Base-by-base conservation (phyloP, 2,797 vertebrate species). In the Loriculus beryllinus region DNA sequence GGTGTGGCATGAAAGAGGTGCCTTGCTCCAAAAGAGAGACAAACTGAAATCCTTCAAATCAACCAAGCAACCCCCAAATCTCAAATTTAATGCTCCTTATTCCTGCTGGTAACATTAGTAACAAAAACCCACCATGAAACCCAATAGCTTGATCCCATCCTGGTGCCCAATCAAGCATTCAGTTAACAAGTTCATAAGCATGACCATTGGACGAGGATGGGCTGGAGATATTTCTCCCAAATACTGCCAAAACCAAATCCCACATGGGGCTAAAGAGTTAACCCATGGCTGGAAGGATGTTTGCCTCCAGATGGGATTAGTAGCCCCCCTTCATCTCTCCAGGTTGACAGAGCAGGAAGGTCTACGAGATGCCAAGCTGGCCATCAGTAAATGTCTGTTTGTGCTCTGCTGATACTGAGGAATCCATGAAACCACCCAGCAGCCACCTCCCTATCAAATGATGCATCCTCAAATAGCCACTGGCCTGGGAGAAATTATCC, bases 121-220 rank as follows among this genome's bases (percentile, higher is more conserved):
- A 17, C 13, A 37, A 23, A 7, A 47, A 17, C 26, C 7, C 2
- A 7, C 2, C 12, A 3, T 1, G 48, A 68, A 69, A 4, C 1
- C 15, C 2, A 1, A 35, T 0, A 35, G n/a, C 22, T 78, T 3
- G 1, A 8, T 49, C 23, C 64, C 39, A 42, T 21, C n/a, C 8
- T 0, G 0, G 35, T 4, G 35, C 43, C 59, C 64, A 64, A 23
- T 18, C 43, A 72, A 76, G 22, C 6, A 12, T 49, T 33, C 8
- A 63, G 52, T 59, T 25, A 68, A 54, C 3, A 10, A 92, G 25
- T 42, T 37, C 2, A 1, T 23, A 45, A 68, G 26, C 52, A 26
- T 0, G 2, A n/a, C 14, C 1, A 2, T 47, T 2, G 20, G 71
- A 43, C 5, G 3, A 17, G 28, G 25, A 22, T 0, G 4, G 40